phyloP scores from a whole-genome alignment of 2,113 vertebrate species.

The Plecturocebus donacophilus region DNA sequence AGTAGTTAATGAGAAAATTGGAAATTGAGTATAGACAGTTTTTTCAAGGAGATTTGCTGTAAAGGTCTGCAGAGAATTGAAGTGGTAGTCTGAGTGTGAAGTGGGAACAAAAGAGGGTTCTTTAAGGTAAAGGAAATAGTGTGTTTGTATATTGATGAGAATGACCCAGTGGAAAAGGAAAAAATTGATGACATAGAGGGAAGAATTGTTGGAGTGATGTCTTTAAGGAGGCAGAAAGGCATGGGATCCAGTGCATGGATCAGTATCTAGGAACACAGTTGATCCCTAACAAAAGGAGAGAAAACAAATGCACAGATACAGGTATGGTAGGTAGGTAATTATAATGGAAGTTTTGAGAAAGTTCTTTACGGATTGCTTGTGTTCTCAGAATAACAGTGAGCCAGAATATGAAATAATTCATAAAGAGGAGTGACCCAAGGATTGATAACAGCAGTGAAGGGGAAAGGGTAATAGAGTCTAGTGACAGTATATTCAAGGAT shows the following conservation, averaged over 20 bases:
- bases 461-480: neutral
- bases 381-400: neutral
- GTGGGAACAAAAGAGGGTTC: neutral
- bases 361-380: neutral
- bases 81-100: neutral
- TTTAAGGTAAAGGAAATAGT: neutral
- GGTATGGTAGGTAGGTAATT: neutral
- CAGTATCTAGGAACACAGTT: neutral
- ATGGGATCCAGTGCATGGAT: neutral
- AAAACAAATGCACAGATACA: neutral
- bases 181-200: neutral
- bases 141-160: neutral
- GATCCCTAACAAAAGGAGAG: neutral
- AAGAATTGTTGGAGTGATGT: neutral
- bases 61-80: neutral
- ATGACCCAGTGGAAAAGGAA: neutral
- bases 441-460: neutral
- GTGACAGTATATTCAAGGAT: neutral
- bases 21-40: neutral
- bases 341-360: neutral
- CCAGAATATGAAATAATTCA: neutral
- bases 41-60: neutral
- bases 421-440: neutral
- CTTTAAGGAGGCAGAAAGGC: neutral
- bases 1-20: neutral